Percentiles rank a stretch among this genome's conserved stretches.
These are phyloP conservation scores for Cephus sareptanus DNA, from an alignment of 2,888 invertebrate genomes.

Conservation along the genomic window DNA sequence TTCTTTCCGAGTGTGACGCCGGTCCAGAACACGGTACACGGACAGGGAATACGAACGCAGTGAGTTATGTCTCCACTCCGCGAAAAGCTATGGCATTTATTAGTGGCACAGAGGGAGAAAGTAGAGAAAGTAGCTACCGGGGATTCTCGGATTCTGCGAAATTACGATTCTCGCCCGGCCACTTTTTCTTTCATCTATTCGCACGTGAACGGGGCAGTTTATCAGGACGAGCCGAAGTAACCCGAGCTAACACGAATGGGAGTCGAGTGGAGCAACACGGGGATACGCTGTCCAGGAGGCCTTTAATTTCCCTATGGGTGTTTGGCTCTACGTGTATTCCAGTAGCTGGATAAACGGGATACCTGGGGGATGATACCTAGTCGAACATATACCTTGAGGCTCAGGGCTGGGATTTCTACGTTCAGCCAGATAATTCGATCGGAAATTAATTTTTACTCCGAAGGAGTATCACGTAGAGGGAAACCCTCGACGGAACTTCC, in stretches of 20 bases:
- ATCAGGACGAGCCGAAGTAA: conserved; percentile 9
- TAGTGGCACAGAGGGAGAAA: conserved; percentile 25
- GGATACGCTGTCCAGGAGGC: background rate
- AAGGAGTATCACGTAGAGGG: background rate
- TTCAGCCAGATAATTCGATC: background rate
- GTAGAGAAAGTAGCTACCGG: conserved; percentile 6
- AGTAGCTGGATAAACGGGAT: background rate
- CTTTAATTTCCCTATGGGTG: background rate
- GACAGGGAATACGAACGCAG: conserved; percentile 10
- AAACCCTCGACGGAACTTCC: background rate
- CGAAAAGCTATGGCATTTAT: conserved; percentile 46
- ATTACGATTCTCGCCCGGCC: conserved; percentile 42
- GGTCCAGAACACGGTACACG: conserved; percentile 12
- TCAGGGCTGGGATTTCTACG: background rate
- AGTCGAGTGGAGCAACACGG: conserved; percentile 11
- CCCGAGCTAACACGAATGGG: conserved; percentile 6
- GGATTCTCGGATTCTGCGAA: conserved; percentile 30
- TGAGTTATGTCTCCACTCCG: conserved; percentile 43
- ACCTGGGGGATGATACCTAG: background rate
- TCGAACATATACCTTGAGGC: background rate
- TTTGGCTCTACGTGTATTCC: background rate
- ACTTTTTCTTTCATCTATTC: conserved; percentile 46
- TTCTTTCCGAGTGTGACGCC: conserved; percentile 12
- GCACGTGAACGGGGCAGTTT: conserved; percentile 44
- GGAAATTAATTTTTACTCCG: background rate